Evolutionary conservation across 1,140 invertebrate genomes (phyloP).

Genomic region (Prorops nasuta): DNA sequence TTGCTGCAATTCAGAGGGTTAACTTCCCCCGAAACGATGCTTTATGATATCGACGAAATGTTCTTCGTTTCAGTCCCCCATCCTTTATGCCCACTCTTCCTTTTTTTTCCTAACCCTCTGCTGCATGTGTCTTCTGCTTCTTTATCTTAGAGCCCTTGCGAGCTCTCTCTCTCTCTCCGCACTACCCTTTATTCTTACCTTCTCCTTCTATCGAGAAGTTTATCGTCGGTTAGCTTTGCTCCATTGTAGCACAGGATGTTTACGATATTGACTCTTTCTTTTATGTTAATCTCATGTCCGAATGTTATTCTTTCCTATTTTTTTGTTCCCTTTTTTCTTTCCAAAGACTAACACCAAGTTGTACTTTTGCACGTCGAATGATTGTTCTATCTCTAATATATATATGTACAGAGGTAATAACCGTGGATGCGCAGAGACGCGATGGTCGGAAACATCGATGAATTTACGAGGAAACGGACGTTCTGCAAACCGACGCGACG

Average conservation of each 20-base stretch:
- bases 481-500: conserved; percentile 17
- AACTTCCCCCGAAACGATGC: conserved; percentile 27
- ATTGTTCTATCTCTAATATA: too few species aligned
- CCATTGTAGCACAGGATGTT: conserved; percentile 39
- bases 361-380: too few species aligned
- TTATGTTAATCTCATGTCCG: conserved; percentile 48
- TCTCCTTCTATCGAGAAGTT: conserved; percentile 43
- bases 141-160: conserved; percentile 1
- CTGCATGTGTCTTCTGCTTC: not conserved
- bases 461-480: conserved; percentile 56
- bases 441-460: conserved; percentile 40
- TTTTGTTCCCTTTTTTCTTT: too few species aligned
- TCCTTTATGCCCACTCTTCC: conserved; percentile 6
- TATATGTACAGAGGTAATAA: not conserved
- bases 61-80: conserved; percentile 9
- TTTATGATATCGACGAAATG: conserved; percentile 40
- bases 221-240: conserved; percentile 29
- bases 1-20: conserved; percentile 26
- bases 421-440: conserved; percentile 8
- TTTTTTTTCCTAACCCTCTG: conserved; percentile 4
- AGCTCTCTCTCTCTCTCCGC: not conserved
- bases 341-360: too few species aligned
- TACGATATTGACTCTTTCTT: conserved; percentile 55
- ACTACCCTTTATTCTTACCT: conserved; percentile 5
- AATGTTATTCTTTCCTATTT: too few species aligned